These are phyloP conservation scores for Nomada fucata DNA, from an alignment of 2,888 invertebrate species.

Conservation along the genomic window DNA sequence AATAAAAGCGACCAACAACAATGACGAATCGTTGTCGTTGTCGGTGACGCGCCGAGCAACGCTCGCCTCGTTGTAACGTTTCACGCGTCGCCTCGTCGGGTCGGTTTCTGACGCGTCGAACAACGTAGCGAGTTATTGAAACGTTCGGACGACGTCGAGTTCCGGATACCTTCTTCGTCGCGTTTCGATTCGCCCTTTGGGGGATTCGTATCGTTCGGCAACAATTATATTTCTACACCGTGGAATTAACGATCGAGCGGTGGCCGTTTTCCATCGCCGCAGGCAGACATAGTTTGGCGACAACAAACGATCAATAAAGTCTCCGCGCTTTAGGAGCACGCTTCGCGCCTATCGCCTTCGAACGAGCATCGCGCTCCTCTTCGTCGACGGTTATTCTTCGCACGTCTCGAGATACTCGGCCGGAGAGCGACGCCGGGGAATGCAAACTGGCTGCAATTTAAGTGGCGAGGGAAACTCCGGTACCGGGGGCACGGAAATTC, in stretches of 20 bases:
- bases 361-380: conserved; percentile 23
- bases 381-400: conserved; percentile 32
- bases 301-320: conserved; percentile 37
- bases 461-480: conserved; percentile 27
- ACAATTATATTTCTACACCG: too few species aligned
- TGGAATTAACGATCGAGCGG: too few species aligned
- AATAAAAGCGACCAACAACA: conserved; percentile 55
- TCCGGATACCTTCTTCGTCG: too few species aligned
- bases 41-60: conserved; percentile 27
- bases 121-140: neutral
- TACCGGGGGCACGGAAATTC: conserved; percentile 10
- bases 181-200: too few species aligned
- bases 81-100: neutral
- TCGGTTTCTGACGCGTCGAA: neutral
- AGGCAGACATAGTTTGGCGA: conserved; percentile 8
- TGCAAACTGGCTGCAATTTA: conserved; percentile 35
- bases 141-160: too few species aligned
- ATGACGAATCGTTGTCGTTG: conserved; percentile 46
- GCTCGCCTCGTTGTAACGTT: neutral
- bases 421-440: conserved; percentile 24
- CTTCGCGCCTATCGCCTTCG: conserved; percentile 36
- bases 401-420: conserved; percentile 37
- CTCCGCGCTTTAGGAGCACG: conserved; percentile 21
- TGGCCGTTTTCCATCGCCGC: too few species aligned
- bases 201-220: too few species aligned